A percentile compares a stretch with the other conserved stretches of the same genome.
phyloP scores from a whole-genome alignment of 1,140 invertebrate species.

The Rhysida immarginata region DNA sequence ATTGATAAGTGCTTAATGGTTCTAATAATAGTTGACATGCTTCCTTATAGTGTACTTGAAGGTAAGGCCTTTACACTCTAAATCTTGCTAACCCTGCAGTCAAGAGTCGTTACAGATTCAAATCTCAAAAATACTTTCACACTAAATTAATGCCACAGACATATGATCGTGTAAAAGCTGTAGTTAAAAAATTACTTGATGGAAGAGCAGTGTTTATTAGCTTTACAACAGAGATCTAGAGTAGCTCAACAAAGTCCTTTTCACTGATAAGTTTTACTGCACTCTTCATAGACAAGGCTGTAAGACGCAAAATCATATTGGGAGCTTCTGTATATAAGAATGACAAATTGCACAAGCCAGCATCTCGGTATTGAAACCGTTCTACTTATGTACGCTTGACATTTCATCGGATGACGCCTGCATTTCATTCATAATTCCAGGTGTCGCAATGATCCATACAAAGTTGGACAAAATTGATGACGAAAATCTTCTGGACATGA shows the following conservation, averaged over 20 bases:
- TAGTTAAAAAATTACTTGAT: background rate
- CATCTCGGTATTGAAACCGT: background rate
- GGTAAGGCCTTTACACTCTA: background rate
- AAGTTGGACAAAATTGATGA: background rate
- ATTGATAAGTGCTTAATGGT: background rate
- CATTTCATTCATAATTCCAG: background rate
- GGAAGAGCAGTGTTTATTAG: background rate
- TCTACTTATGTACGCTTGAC: too few relatives aligned
- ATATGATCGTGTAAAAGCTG: background rate
- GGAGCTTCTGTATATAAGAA: too few relatives aligned
- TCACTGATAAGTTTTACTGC: background rate
- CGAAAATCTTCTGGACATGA: background rate
- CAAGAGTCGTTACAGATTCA: background rate
- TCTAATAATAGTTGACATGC: background rate
- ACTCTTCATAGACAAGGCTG: background rate
- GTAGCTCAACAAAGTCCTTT: background rate
- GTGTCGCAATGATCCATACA: background rate
- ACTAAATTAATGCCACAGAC: background rate
- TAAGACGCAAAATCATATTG: too few relatives aligned
- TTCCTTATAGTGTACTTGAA: background rate
- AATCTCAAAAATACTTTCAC: background rate
- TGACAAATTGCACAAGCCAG: too few relatives aligned
- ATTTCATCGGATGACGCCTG: background rate
- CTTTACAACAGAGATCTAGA: background rate
- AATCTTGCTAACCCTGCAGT: background rate